Evolutionary conservation across 2,797 vertebrate species (phyloP), one percentile per base, ranked within the genome.

Genomic region (Artibeus jamaicensis): DNA sequence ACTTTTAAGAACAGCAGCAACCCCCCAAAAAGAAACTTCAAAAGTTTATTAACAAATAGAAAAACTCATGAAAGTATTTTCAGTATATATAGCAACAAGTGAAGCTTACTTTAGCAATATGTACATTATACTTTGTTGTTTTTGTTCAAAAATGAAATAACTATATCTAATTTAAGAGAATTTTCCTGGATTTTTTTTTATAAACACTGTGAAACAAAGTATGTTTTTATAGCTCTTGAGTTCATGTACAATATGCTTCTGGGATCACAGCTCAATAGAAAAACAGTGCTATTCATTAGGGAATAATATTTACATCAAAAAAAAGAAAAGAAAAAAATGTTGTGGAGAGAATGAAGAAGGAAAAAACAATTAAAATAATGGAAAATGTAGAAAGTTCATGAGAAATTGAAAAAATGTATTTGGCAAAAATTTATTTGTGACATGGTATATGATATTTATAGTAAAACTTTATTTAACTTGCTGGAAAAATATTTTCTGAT

Each of bases 121-220:
- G 11, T 53, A 19, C 5, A 78, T 74, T 84, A 84, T 34, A 81
- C 6, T 93, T 90, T 55, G 70, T 18, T 86, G 48, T 46, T 94
- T 92, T 62, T 48, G 21, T 87, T 95, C 34, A 89, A 94, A 96
- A 73, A 86, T 71, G 53, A 96, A 94, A 57, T 88, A 76, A 55
- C 22, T 67, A 67, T 50, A 73, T 32, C 21, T 65, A 83, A 93
- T 87, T 5, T 57, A 84, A 81, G 76, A 83, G 29, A 32, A 77
- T 90, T 84, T 87, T 93, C 37, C 37, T 91, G 46, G 32, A 91
- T 96, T 95, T 91, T 95, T 91, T 88, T n/a, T 79, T 74, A 93
- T 29, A 91, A 55, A 92, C 48, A 95, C 10, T 73, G 39, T 85
- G 68, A 93, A 93, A 19, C 68, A 86, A 94, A 78, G 37, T 93